Conservation (phyloP, 2,888 invertebrate genomes). For the Iphiclides podalirius region DNA sequence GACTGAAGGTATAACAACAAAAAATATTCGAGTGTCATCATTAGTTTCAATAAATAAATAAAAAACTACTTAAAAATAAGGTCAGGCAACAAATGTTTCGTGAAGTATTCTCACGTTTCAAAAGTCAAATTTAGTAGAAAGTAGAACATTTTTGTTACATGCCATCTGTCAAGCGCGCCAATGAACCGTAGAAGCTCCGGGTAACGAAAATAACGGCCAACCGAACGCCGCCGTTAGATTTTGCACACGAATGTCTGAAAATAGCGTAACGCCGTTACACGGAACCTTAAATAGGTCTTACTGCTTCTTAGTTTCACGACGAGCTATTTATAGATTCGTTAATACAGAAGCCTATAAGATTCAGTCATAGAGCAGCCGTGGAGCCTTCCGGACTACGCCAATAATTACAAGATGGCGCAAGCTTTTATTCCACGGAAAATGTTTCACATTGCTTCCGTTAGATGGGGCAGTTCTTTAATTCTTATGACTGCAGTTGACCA, state of each 20-base stretch:
- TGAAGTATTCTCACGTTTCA: background rate
- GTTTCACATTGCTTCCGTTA: slow-evolving; percentile 43
- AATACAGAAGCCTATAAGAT: slow-evolving; percentile 44
- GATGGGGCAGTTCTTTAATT: slow-evolving; percentile 48
- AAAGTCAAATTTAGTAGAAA: background rate
- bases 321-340: slow-evolving; percentile 42
- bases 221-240: slow-evolving; percentile 41
- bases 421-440: slow-evolving; percentile 33
- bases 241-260: slow-evolving; percentile 40
- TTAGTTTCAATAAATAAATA: too few species aligned
- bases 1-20: too few species aligned
- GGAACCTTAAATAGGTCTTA: slow-evolving; percentile 47
- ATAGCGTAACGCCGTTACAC: slow-evolving; percentile 34
- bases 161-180: slow-evolving; percentile 49
- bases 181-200: slow-evolving; percentile 39
- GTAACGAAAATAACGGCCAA: slow-evolving; percentile 63
- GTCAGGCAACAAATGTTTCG: too few species aligned
- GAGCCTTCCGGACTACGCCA: slow-evolving; percentile 55
- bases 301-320: slow-evolving; percentile 45
- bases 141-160: slow-evolving; percentile 26
- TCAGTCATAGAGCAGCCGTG: slow-evolving; percentile 56
- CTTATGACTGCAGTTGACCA: slow-evolving; percentile 23
- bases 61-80: too few species aligned
- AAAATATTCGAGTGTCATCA: too few species aligned
- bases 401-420: slow-evolving; percentile 52